phyloP scores from a whole-genome alignment of 30 jellyfish, hydroid and myxozoan genomes.

The Catostylus mosaicus region DNA sequence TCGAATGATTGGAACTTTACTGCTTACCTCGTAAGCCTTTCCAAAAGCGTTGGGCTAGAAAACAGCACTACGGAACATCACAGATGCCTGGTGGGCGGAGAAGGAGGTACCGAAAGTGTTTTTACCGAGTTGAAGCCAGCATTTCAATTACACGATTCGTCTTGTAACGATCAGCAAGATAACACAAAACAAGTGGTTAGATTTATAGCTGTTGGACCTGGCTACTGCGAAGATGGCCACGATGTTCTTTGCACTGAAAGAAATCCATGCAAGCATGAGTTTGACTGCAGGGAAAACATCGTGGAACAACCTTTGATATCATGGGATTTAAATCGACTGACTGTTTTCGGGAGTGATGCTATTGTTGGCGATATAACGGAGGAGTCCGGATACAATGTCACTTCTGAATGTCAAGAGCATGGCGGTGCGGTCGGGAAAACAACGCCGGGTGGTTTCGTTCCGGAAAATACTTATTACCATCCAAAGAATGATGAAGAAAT shows the following conservation, averaged over 20 bases:
- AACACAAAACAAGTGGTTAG: not conserved
- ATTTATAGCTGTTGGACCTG: not conserved
- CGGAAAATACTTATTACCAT: not conserved
- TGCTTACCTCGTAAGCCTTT: slow-evolving; percentile 27
- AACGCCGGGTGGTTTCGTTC: not conserved
- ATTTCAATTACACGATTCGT: not conserved
- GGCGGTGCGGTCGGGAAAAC: not conserved
- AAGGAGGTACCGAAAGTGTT: slow-evolving; percentile 7
- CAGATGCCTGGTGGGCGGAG: not conserved
- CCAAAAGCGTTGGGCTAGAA: not conserved
- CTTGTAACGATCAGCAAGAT: not conserved
- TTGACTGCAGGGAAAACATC: not conserved
- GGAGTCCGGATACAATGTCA: not conserved
- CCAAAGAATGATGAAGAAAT: not conserved
- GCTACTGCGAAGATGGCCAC: not conserved
- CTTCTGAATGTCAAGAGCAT: not conserved
- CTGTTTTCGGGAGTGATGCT: slow-evolving; percentile 15
- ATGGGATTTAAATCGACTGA: slow-evolving; percentile 51
- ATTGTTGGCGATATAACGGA: slow-evolving; percentile 17
- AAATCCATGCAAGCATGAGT: not conserved
- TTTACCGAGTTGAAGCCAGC: slow-evolving; percentile 39
- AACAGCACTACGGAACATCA: not conserved
- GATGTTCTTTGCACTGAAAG: not conserved
- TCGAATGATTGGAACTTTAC: slow-evolving; percentile 44
- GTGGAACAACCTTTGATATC: slow-evolving; percentile 44